These are phyloP conservation scores for Drosophila eohydei DNA, from an alignment of 2,888 invertebrate species.

Conservation along the genomic window DNA sequence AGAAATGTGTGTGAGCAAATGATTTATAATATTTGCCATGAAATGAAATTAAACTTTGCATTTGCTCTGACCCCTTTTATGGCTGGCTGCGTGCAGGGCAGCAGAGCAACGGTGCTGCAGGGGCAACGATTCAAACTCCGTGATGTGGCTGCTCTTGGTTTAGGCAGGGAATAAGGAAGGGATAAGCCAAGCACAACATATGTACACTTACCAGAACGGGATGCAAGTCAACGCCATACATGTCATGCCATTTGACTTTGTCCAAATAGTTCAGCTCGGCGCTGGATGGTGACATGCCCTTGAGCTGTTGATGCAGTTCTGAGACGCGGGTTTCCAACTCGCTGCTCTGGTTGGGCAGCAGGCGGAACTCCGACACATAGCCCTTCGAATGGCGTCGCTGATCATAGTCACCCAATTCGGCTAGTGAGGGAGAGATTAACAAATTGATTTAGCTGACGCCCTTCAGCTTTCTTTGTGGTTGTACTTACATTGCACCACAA, in stretches of 20 bases:
- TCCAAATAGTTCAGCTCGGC: conserved; percentile 98
- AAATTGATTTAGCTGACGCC: not conserved
- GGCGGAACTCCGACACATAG: conserved; percentile 97
- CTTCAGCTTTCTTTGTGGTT: not conserved
- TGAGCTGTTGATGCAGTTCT: conserved; percentile 94
- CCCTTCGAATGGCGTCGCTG: conserved; percentile 93
- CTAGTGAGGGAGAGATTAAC: conserved; percentile 86
- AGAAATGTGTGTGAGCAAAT: conserved; percentile 67
- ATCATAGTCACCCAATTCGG: conserved; percentile 98
- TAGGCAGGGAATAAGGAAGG: not conserved
- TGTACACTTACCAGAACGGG: conserved; percentile 93
- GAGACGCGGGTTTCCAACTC: conserved; percentile 95
- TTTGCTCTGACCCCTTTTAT: conserved; percentile 68
- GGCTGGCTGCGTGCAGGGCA: conserved; percentile 27
- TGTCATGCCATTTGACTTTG: conserved; percentile 99
- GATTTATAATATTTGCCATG: conserved; percentile 78
- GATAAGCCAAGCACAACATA: conserved; percentile 8
- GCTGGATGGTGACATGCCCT: conserved; percentile 90
- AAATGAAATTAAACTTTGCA: conserved; percentile 79
- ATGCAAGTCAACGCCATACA: conserved; percentile 99
- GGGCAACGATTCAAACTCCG: conserved; percentile 8
- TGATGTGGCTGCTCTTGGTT: conserved; percentile 16
- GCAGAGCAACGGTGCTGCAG: not conserved
- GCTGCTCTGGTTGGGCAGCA: conserved; percentile 95
- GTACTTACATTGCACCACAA: conserved; percentile 96